Percentiles rank a stretch among this genome's conserved stretches.
phyloP scores from a whole-genome alignment of 92 coral and sea anemone genomes.

The Siderastrea radians region DNA sequence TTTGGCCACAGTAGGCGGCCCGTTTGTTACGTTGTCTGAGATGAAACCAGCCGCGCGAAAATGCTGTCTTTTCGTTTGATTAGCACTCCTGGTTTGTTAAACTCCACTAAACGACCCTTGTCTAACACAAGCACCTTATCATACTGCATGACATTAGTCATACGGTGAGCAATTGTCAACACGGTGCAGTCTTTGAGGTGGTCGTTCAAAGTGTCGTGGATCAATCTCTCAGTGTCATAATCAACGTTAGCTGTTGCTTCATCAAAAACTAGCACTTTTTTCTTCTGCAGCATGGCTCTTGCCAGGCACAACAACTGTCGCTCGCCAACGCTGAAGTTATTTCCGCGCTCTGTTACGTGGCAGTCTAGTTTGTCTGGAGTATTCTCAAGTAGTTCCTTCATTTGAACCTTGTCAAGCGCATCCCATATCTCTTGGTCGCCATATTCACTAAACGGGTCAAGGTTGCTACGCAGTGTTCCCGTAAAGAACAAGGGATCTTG shows the following conservation, averaged over 20 bases:
- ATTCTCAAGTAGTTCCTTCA: not conserved
- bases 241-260: conserved; percentile 29
- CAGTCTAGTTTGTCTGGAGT: not conserved
- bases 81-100: conserved; percentile 2
- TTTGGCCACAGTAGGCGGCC: too few species aligned
- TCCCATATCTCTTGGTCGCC: conserved; percentile 3
- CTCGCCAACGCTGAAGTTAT: conserved; percentile 2
- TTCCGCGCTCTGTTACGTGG: not conserved
- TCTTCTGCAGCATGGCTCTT: conserved; percentile 19
- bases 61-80: not conserved
- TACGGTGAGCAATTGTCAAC: conserved; percentile 23
- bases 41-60: conserved; percentile 10
- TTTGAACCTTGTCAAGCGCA: conserved; percentile 7
- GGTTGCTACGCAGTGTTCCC: conserved; percentile 2
- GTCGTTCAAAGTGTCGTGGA: not conserved
- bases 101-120: conserved; percentile 3
- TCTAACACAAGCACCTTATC: conserved; percentile 9
- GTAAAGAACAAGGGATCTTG: conserved; percentile 17
- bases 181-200: conserved; percentile 15
- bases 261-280: conserved; percentile 12
- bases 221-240: conserved; percentile 2
- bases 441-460: conserved; percentile 7
- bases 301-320: conserved; percentile 15
- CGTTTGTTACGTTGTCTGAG: not conserved
- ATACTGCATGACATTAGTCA: not conserved